These are phyloP conservation scores for Discoglossus pictus DNA, from an alignment of 2,797 vertebrate species.

Conservation along the genomic window DNA sequence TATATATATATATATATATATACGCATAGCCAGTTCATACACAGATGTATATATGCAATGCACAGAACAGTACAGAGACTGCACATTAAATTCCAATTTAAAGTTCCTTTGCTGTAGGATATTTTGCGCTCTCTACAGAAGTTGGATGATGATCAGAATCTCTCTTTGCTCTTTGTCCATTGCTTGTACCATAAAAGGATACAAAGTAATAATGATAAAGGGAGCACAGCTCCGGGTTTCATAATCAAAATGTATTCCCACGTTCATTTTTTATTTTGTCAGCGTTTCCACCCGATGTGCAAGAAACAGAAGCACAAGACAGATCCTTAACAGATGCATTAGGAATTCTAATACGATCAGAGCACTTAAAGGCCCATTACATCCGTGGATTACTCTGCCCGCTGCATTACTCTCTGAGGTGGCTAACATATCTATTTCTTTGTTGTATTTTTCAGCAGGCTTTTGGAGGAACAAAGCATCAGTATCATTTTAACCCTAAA, in stretches of 20 bases:
- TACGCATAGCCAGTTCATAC: too few species aligned
- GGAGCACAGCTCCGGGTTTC: constrained; percentile 36
- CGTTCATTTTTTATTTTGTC: constrained; percentile 49
- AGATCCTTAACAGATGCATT: constrained; percentile 52
- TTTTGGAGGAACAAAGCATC: constrained; percentile 25
- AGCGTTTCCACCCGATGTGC: constrained; percentile 33
- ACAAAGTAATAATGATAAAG: constrained; percentile 45
- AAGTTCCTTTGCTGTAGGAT: constrained; percentile 13
- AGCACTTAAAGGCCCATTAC: constrained; percentile 49
- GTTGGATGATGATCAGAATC: constrained; percentile 30
- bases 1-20: too few species aligned
- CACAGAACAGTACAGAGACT: too few species aligned
- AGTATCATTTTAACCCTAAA: constrained; percentile 28
- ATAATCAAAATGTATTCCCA: constrained; percentile 49
- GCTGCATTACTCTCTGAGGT: constrained; percentile 40
- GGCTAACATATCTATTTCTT: constrained; percentile 38
- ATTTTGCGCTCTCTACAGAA: constrained; percentile 7
- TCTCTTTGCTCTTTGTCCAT: constrained; percentile 23
- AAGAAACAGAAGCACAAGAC: constrained; percentile 41
- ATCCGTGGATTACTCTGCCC: constrained; percentile 43
- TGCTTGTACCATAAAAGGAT: constrained; percentile 32
- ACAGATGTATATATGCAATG: too few species aligned
- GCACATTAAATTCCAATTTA: too few species aligned
- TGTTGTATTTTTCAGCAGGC: constrained; percentile 41
- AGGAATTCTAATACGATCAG: constrained; percentile 51